Evolutionary conservation across 2,113 vertebrate species (phyloP).

Genomic region (Callaeas wilsoni): DNA sequence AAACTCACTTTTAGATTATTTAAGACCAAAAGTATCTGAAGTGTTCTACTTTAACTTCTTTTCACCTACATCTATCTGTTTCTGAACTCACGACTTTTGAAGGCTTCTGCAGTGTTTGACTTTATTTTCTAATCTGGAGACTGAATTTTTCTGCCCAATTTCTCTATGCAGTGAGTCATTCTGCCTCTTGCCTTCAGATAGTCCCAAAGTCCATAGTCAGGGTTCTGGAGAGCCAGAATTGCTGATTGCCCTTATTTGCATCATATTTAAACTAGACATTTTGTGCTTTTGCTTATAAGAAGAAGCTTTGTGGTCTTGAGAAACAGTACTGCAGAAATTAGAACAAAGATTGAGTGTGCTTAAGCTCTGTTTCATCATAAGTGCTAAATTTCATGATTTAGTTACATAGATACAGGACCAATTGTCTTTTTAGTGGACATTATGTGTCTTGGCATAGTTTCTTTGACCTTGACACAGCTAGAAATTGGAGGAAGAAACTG

Average conservation of each 20-base stretch:
- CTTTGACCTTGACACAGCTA: background rate
- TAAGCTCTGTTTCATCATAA: background rate
- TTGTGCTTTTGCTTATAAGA: background rate
- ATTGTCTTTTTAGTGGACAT: background rate
- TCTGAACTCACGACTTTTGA: background rate
- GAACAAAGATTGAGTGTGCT: background rate
- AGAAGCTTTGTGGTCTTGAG: background rate
- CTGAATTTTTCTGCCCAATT: background rate
- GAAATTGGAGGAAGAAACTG: background rate
- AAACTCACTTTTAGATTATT: background rate
- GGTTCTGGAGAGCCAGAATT: background rate
- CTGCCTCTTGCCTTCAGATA: background rate
- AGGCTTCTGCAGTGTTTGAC: background rate
- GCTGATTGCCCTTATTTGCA: background rate
- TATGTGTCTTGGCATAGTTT: background rate
- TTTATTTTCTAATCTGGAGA: background rate
- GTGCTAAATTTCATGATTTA: background rate
- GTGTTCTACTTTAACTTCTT: background rate
- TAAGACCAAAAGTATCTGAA: background rate
- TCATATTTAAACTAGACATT: background rate
- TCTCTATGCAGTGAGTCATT: background rate
- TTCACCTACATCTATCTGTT: background rate
- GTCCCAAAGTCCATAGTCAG: background rate
- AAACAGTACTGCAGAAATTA: background rate
- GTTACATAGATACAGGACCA: background rate